Conservation (phyloP, 2,113 vertebrate genomes). For the Oncorhynchus kisutch region DNA sequence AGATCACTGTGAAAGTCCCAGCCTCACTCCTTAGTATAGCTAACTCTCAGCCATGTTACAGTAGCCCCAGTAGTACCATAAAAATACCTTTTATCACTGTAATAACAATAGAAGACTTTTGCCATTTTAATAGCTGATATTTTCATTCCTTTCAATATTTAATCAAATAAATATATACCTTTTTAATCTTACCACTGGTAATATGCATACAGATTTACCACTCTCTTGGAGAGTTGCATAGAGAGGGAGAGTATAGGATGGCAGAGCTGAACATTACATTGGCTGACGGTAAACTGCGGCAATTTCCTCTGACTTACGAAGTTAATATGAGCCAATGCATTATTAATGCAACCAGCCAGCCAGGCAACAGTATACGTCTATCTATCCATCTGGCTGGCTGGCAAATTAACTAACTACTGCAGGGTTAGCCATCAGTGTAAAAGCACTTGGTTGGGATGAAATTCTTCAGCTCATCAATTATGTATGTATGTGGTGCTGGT, state of each 20-base stretch:
- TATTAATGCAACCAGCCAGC: conserved; percentile 31
- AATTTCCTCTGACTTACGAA: not conserved
- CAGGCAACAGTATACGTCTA: too few relatives aligned
- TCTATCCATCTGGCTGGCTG: too few relatives aligned
- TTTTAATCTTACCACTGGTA: too few relatives aligned
- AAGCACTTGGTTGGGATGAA: conserved; percentile 11
- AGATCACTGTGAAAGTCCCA: not conserved
- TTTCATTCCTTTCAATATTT: too few relatives aligned
- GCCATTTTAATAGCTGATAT: not conserved
- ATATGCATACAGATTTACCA: not conserved
- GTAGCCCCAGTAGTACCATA: not conserved
- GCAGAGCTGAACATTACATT: conserved; percentile 5
- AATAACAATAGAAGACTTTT: not conserved
- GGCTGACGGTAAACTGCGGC: not conserved
- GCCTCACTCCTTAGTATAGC: too few relatives aligned
- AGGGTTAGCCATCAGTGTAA: not conserved
- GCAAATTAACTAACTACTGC: not conserved
- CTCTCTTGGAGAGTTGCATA: not conserved
- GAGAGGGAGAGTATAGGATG: not conserved
- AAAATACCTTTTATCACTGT: not conserved
- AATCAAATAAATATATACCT: too few relatives aligned
- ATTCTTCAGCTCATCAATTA: conserved; percentile 1
- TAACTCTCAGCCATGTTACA: too few relatives aligned
- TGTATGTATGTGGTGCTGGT: not conserved
- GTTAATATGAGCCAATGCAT: conserved; percentile 27